phyloP scores from a whole-genome alignment of 2,797 vertebrate genomes.

The Eptatretus atami region DNA sequence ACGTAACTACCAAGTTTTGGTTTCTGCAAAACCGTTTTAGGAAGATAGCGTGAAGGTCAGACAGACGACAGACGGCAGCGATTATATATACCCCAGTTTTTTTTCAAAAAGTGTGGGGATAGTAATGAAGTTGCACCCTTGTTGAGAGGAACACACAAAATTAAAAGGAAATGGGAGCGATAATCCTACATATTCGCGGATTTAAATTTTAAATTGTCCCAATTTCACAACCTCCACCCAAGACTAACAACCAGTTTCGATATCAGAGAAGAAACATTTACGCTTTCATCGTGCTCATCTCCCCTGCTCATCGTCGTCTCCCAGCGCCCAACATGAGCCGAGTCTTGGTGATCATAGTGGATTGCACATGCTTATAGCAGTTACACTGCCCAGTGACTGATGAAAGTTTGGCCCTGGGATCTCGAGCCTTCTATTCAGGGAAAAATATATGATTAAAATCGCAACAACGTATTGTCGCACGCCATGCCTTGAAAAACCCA shows the following conservation, averaged over 20 bases:
- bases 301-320: slow-evolving; percentile 46
- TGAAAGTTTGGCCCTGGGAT: slow-evolving; percentile 57
- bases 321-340: slow-evolving; percentile 74
- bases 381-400: slow-evolving; percentile 39
- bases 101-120: too few species aligned
- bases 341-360: slow-evolving; percentile 61
- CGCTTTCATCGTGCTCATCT: slow-evolving; percentile 31
- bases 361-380: slow-evolving; percentile 35
- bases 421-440: slow-evolving; percentile 33
- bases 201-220: too few species aligned
- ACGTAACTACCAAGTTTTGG: too few species aligned
- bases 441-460: not conserved
- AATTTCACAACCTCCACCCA: too few species aligned
- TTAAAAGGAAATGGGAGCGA: not conserved
- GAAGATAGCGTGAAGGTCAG: too few species aligned
- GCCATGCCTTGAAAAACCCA: too few species aligned
- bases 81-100: too few species aligned
- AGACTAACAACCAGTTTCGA: too few species aligned
- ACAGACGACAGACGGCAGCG: too few species aligned
- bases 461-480: not conserved
- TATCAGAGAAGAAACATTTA: slow-evolving; percentile 13
- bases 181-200: too few species aligned
- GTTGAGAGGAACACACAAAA: not conserved
- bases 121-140: too few species aligned
- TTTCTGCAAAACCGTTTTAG: too few species aligned